Evolutionary conservation across 2,888 invertebrate genomes (phyloP).

Genomic region (Strigamia transsilvanica): DNA sequence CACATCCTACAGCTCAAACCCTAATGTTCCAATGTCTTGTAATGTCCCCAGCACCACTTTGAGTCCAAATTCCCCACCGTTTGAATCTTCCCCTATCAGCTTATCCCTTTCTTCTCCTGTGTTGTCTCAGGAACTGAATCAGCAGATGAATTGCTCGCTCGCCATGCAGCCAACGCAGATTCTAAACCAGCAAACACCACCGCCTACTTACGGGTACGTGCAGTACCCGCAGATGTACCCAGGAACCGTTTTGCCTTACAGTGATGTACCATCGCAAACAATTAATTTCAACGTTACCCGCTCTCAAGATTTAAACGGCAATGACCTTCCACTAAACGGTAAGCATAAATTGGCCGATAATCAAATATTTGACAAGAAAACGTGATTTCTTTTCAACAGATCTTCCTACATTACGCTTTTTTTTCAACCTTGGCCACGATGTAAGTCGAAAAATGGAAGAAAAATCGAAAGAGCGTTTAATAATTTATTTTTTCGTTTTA

Average conservation of each 20-base stretch:
- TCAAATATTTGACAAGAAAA: neutral
- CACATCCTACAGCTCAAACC: neutral
- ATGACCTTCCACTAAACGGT: constrained; percentile 55
- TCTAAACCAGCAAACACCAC: neutral
- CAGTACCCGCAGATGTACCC: neutral
- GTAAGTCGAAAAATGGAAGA: constrained; percentile 52
- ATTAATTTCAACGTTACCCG: constrained; percentile 54
- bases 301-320: constrained; percentile 55
- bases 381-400: constrained; percentile 40
- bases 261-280: neutral
- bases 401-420: constrained; percentile 55
- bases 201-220: constrained; percentile 15
- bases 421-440: constrained; percentile 55
- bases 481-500: constrained; percentile 28
- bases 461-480: neutral
- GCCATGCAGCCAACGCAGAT: neutral
- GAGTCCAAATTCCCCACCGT: constrained; percentile 3
- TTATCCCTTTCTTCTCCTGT: constrained; percentile 5
- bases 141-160: neutral
- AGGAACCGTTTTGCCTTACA: constrained; percentile 31
- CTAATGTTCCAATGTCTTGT: neutral
- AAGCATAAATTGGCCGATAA: neutral
- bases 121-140: constrained; percentile 26
- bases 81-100: neutral
- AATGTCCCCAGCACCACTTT: neutral